These are phyloP conservation scores for Arvicola amphibius DNA, from an alignment of 2,797 vertebrate genomes.

Conservation along the genomic window DNA sequence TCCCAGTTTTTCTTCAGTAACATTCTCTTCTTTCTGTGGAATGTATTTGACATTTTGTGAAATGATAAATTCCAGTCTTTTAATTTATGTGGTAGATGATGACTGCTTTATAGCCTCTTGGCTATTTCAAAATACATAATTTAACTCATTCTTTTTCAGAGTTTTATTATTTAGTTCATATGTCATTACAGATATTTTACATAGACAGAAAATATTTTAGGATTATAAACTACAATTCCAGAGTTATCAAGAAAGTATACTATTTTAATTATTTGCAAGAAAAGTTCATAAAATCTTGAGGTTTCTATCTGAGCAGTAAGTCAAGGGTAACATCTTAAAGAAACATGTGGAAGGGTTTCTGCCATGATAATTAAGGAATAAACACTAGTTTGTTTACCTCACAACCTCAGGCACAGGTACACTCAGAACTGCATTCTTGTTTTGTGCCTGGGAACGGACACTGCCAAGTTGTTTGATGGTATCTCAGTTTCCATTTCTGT, in stretches of 20 bases:
- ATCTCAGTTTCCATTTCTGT: background rate
- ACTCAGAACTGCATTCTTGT: background rate
- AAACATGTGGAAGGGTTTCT: background rate
- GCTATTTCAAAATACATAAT: background rate
- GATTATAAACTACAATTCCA: background rate
- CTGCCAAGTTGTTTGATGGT: background rate
- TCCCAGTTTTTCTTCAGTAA: background rate
- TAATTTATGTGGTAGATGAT: background rate
- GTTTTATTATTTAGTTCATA: background rate
- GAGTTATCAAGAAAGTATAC: background rate
- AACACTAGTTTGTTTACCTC: background rate
- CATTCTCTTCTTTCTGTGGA: background rate
- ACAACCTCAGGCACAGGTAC: background rate
- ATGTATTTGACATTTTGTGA: background rate
- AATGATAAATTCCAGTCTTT: conserved; percentile 25
- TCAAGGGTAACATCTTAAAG: background rate
- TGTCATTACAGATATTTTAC: background rate
- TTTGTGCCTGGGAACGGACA: background rate
- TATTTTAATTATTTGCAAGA: background rate
- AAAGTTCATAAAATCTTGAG: background rate
- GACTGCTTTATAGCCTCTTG: background rate
- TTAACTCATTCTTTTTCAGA: background rate
- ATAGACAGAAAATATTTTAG: background rate
- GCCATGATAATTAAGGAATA: background rate
- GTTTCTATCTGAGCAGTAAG: background rate